These are phyloP conservation scores for Diadegma fenestrale DNA, from an alignment of 2,888 invertebrate species.

Conservation along the genomic window DNA sequence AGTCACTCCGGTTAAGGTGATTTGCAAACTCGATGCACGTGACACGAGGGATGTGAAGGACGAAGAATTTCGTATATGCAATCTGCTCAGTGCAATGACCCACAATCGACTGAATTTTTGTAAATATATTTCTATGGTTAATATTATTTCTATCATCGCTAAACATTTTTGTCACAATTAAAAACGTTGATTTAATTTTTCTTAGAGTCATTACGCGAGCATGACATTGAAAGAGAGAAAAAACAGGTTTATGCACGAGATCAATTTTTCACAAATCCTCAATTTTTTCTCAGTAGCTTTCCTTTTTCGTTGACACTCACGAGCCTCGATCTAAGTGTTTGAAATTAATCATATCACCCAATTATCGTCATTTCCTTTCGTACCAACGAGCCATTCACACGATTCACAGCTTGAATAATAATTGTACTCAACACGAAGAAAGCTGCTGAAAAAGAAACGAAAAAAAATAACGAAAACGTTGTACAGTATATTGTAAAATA, in stretches of 20 bases:
- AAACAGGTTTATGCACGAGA: conserved; percentile 41
- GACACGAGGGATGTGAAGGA: conserved; percentile 22
- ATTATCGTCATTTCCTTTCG: neutral
- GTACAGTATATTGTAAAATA: conserved; percentile 83
- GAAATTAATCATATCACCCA: neutral
- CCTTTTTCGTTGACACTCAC: conserved; percentile 24
- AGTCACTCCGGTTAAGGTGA: conserved; percentile 45
- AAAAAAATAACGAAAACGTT: conserved; percentile 63
- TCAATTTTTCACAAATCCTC: conserved; percentile 34
- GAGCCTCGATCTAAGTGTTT: neutral
- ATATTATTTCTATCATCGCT: conserved; percentile 4
- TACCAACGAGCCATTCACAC: conserved; percentile 2
- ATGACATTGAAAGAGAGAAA: neutral
- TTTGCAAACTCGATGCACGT: conserved; percentile 28
- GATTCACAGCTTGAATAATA: conserved; percentile 6
- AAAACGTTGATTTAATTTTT: conserved; percentile 61
- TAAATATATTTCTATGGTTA: conserved; percentile 71
- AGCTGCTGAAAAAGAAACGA: conserved; percentile 46
- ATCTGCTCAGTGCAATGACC: conserved; percentile 78
- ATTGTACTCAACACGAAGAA: conserved; percentile 29
- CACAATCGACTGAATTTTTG: conserved; percentile 70
- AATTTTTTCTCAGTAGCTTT: conserved; percentile 31
- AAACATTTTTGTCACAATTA: conserved; percentile 53
- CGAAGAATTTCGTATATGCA: conserved; percentile 66
- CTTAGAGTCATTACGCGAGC: neutral